phyloP scores from a whole-genome alignment of 2,888 invertebrate genomes.

The Hesperia comma region DNA sequence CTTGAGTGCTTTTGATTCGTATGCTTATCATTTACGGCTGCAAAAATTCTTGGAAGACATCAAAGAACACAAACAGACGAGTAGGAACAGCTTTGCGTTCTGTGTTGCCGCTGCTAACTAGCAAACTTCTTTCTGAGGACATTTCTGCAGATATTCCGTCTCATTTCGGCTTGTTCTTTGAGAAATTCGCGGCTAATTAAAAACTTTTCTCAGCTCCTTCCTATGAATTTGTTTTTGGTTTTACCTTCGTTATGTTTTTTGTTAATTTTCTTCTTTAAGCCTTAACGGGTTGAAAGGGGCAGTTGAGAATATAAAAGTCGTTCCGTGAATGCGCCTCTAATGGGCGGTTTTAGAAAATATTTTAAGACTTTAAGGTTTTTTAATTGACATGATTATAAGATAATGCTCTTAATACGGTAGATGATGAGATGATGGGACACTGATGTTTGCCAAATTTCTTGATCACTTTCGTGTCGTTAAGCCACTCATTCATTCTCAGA shows the following conservation, averaged over 20 bases:
- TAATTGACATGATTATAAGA: too few relatives aligned
- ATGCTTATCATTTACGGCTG: too few relatives aligned
- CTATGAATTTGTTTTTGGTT: slow-evolving; percentile 4
- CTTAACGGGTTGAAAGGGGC: background rate
- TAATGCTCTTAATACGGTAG: too few relatives aligned
- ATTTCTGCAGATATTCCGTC: slow-evolving; percentile 23
- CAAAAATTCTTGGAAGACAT: background rate
- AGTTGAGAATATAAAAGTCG: background rate
- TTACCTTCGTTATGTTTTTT: slow-evolving; percentile 9
- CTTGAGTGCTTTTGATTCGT: too few relatives aligned
- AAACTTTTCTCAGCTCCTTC: slow-evolving; percentile 16
- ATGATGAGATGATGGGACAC: too few relatives aligned
- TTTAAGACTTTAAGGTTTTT: too few relatives aligned
- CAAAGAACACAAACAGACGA: background rate
- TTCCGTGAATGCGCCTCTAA: background rate
- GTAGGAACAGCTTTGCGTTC: slow-evolving; percentile 1
- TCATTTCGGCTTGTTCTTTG: slow-evolving; percentile 21
- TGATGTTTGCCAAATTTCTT: too few relatives aligned
- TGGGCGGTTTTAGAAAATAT: background rate
- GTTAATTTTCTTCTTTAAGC: background rate
- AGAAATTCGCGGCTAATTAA: slow-evolving; percentile 28
- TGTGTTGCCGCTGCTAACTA: slow-evolving; percentile 14
- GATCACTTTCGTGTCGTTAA: too few relatives aligned
- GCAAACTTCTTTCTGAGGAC: slow-evolving; percentile 27
- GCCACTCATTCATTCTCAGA: too few relatives aligned